Conservation (phyloP, 2,888 invertebrate genomes). For the Drosophila paucipuncta region DNA sequence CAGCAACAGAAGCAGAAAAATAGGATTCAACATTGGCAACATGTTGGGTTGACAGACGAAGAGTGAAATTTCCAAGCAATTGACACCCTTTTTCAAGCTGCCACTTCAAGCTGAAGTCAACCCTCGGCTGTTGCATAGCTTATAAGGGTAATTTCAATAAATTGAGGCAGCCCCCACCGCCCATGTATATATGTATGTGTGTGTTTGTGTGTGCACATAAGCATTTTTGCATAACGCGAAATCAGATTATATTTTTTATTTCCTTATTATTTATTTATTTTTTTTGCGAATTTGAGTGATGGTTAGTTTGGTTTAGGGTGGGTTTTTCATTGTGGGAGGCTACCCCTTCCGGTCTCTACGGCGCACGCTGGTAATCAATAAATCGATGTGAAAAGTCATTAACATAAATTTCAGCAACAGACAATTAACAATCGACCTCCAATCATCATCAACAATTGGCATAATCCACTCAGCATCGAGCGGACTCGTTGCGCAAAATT, state of each 20-base stretch:
- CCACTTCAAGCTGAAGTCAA: constrained; percentile 59
- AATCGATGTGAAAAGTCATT: constrained; percentile 75
- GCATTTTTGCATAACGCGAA: constrained; percentile 66
- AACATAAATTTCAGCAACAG: constrained; percentile 73
- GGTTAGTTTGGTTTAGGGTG: constrained; percentile 38
- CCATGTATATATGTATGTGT: background rate
- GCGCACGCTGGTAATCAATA: constrained; percentile 57
- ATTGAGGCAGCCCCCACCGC: constrained; percentile 42
- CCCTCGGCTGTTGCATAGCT: constrained; percentile 49
- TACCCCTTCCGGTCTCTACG: background rate
- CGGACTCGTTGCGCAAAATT: constrained; percentile 52
- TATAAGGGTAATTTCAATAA: constrained; percentile 80
- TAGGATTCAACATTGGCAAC: constrained; percentile 69
- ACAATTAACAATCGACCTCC: constrained; percentile 77
- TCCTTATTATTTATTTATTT: constrained; percentile 5
- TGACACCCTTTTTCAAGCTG: constrained; percentile 75
- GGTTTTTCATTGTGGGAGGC: constrained; percentile 9
- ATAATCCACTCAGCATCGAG: constrained; percentile 74
- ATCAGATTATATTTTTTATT: constrained; percentile 62
- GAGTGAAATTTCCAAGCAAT: constrained; percentile 68
- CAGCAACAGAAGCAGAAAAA: constrained; percentile 20
- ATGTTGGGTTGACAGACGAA: constrained; percentile 82
- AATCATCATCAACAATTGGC: constrained; percentile 77
- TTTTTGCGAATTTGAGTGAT: constrained; percentile 36
- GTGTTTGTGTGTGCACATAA: constrained; percentile 31